Percentiles rank a stretch among this genome's conserved stretches.
phyloP scores from a whole-genome alignment of 1,140 invertebrate genomes.

The Hestina assimilis region DNA sequence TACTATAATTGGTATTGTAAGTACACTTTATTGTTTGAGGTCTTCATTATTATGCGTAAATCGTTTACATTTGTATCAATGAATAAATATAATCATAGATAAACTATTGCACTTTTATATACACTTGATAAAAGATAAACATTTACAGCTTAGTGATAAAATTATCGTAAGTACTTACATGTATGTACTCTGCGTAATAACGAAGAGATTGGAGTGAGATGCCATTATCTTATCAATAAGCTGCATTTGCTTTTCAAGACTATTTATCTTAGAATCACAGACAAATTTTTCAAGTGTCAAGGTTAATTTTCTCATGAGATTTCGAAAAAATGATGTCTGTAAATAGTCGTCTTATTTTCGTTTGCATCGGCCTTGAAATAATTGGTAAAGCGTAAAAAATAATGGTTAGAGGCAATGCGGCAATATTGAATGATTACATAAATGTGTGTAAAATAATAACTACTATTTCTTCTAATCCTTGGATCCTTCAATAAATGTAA shows the following conservation, averaged over 20 bases:
- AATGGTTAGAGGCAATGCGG: too few relatives aligned
- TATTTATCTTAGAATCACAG: slow-evolving; percentile 8
- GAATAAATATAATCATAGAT: neutral
- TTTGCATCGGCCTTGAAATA: too few relatives aligned
- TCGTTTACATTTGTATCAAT: neutral
- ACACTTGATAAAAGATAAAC: neutral
- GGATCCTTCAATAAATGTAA: neutral
- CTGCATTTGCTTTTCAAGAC: slow-evolving; percentile 4
- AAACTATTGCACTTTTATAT: slow-evolving; percentile 2
- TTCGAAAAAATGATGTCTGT: neutral
- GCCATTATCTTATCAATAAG: slow-evolving; percentile 15
- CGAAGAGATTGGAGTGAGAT: slow-evolving; percentile 2
- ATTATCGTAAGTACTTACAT: neutral
- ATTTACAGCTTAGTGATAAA: slow-evolving; percentile 1
- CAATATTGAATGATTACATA: too few relatives aligned
- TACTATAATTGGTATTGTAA: slow-evolving; percentile 92
- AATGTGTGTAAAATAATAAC: too few relatives aligned
- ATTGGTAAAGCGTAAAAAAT: too few relatives aligned
- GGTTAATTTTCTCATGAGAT: slow-evolving; percentile 11
- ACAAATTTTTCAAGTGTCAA: slow-evolving; percentile 21
- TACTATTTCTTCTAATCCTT: too few relatives aligned
- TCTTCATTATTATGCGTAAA: neutral
- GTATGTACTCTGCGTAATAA: neutral
- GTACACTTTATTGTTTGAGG: slow-evolving; percentile 33
- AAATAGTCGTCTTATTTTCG: too few relatives aligned